Evolutionary conservation across 2,888 invertebrate genomes (phyloP), one percentile per base, ranked within the genome.

Genomic region (Zaprionus bogoriensis): DNA sequence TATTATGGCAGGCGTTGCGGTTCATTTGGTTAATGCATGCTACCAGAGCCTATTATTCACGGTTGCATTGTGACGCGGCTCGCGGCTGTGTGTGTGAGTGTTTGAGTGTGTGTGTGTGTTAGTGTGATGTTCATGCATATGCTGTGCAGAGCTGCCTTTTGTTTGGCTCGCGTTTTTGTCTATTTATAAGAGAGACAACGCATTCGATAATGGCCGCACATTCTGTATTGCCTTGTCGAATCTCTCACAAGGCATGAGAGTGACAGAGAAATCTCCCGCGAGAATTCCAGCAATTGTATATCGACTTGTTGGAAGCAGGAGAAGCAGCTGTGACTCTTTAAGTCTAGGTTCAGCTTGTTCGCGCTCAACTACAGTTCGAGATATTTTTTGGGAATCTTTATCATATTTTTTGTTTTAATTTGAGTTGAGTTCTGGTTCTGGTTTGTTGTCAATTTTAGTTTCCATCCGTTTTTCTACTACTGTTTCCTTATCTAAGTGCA

Each of bases 11-110:
- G 69, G 66, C 77, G 84, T 71, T 80, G 85, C 68, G 80, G 80
- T 80, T 80, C 80, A 80, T 80, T 80, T 85, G 79, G 80, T 85
- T 85, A 80, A 80, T 85, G 80, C 83, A 74, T 61, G 71, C 54
- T 28, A 54, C 69, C 60, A 48, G 57, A 67, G 79, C 77, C 83
- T 73, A 79, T 85, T 85, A 82, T 82, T 74, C 71, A 63, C 28
- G 47, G 28, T 51, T 51, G 55, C 75, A 70, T 70, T 70, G 58
- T 74, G 54, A 17, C 7, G 6, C 32, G 32, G 17, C 17, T 36
- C 17, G 32, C 32, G 17, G 32, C 32, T 36, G 20, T 9, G 19
- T 20, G n/a, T 42, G 5, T 41, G n/a, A 38, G 32, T 41, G 48
- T 28, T 7, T 45, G 6, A 28, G 32, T 36, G 30, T 19, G 19